Conservation (phyloP, 2,888 invertebrate genomes). For the Ectemnius lituratus region DNA sequence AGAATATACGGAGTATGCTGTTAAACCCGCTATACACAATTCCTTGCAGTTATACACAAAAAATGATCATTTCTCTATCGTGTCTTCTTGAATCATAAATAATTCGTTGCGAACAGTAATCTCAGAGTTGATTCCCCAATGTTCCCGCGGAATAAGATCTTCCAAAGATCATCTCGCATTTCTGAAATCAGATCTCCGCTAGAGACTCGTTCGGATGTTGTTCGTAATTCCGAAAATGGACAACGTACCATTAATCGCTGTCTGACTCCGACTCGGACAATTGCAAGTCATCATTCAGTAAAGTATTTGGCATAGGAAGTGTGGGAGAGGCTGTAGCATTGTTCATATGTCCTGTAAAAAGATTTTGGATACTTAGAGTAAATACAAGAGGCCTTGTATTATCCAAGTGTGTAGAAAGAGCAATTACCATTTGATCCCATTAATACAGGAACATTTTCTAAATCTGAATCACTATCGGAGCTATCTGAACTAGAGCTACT, state of each 20-base stretch:
- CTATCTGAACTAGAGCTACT: conserved; percentile 75
- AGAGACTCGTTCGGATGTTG: background rate
- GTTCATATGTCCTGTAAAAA: conserved; percentile 72
- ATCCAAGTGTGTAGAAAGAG: background rate
- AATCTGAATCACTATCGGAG: conserved; percentile 79
- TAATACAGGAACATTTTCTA: conserved; percentile 66
- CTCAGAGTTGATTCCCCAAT: conserved; percentile 9
- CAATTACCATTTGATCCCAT: conserved; percentile 66
- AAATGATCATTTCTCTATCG: conserved; percentile 18
- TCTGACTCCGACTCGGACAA: conserved; percentile 92
- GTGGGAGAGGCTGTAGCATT: conserved; percentile 69
- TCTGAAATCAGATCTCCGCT: conserved; percentile 17
- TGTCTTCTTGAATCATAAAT: conserved; percentile 10
- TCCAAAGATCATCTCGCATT: conserved; percentile 10
- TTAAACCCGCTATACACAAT: conserved; percentile 21
- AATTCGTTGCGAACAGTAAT: conserved; percentile 6
- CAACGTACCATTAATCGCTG: conserved; percentile 80
- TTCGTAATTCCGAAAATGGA: background rate
- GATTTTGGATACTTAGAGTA: background rate
- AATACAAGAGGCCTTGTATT: background rate
- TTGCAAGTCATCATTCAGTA: conserved; percentile 90
- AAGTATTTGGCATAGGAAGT: conserved; percentile 81
- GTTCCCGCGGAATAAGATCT: conserved; percentile 10
- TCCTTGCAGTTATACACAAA: conserved; percentile 12
- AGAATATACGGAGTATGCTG: conserved; percentile 23